Conservation (phyloP, 2,888 invertebrate species). For the Eupeodes luniger region DNA sequence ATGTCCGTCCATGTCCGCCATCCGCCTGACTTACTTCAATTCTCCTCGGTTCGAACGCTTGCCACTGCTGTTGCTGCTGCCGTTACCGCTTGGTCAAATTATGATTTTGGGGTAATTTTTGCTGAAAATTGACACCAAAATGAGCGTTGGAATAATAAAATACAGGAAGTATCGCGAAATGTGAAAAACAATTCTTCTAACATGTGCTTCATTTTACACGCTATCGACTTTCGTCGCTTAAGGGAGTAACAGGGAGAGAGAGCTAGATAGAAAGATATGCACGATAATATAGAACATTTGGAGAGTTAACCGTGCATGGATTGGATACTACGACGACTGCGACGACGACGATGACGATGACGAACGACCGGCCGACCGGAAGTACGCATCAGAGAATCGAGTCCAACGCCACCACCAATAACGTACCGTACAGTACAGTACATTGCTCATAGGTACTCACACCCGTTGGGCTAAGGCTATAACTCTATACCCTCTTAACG, state of each 20-base stretch:
- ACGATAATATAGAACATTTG: constrained; percentile 13
- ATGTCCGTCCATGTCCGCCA: constrained; percentile 10
- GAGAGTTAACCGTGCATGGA: constrained; percentile 73
- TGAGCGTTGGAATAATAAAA: background rate
- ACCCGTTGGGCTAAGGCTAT: constrained; percentile 22
- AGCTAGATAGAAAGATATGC: background rate
- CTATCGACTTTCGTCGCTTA: constrained; percentile 36
- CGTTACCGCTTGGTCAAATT: constrained; percentile 2
- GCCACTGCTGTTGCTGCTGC: too few species aligned
- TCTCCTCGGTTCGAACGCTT: too few species aligned
- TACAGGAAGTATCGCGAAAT: constrained; percentile 50
- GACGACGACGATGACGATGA: background rate
- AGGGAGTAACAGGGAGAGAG: constrained; percentile 3
- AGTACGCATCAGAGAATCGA: constrained; percentile 69
- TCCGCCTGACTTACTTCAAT: constrained; percentile 30
- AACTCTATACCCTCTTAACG: background rate
- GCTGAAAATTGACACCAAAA: constrained; percentile 46
- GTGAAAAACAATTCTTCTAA: constrained; percentile 34
- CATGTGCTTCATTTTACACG: background rate
- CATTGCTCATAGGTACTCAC: constrained; percentile 43
- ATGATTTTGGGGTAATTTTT: constrained; percentile 51
- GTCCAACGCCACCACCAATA: background rate
- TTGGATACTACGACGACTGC: constrained; percentile 2
- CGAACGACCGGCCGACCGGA: constrained; percentile 47
- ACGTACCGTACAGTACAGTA: background rate